Evolutionary conservation across 2,888 invertebrate genomes (phyloP), one percentile per base, ranked within the genome.

Genomic region (Choreutis nemorana): DNA sequence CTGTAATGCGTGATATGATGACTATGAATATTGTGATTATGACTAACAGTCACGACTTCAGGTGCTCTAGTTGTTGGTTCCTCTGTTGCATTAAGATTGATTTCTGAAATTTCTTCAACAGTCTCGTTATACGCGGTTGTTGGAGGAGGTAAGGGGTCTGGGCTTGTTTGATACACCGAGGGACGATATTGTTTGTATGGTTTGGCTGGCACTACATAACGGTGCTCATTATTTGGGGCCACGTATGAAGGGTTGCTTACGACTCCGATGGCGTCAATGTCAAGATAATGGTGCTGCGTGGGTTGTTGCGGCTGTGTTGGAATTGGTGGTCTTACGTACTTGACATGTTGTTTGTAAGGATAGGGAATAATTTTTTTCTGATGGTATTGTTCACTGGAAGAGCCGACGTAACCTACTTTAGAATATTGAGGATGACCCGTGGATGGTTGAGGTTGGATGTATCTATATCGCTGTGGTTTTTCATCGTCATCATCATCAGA

Each of bases 101-200:
- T 44, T 14, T 44, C 49, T 26, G 47, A 42, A 2, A 48, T 48
- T 3, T 49, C 41, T 16, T 63, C 62, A 7, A 44, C 36, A 12
- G 57, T 55, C 24, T 47, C 40, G 29, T 63, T 61, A 36, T 48
- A 21, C 23, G 35, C 29, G 16, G 42, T 36, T 4, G 46, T 37
- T 3, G 46, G 42, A 2, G 48, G 34, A 6, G 8, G 5, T 10
- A 15, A 10, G 66, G 66, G 27, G 11, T 26, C 14, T 3, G 25
- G 10, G 5, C 25, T 28, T 7, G 72, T 70, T 1, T 73, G 72
- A 29, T 68, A 42, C 26, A 66, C 54, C 6, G 65, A 59, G 6
- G 68, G 66, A 30, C 63, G 59, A 2, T 63, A 65, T 2, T 67
- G 57, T 44, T 64, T 71, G 4, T 57, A 35, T 4, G 52, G 34